phyloP scores from a whole-genome alignment of 2,113 vertebrate genomes.

The Datnioides undecimradiatus region DNA sequence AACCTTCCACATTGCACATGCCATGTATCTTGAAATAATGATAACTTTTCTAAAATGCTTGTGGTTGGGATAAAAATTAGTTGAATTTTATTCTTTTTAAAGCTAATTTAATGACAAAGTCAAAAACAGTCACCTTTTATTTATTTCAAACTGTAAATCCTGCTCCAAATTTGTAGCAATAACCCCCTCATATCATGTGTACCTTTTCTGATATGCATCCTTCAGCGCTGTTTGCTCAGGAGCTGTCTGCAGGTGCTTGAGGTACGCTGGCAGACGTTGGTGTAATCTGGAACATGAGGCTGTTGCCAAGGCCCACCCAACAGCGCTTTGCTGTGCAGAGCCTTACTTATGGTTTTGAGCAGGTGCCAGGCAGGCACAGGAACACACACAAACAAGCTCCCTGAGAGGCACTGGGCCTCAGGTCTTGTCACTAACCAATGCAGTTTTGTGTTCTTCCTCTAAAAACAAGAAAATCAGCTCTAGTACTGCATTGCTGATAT shows the following conservation, averaged over 20 bases:
- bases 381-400: background rate
- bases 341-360: slow-evolving; percentile 35
- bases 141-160: background rate
- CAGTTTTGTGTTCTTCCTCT: background rate
- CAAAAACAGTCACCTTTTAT: background rate
- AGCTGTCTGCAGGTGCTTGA: slow-evolving; percentile 36
- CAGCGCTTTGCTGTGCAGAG: slow-evolving; percentile 1
- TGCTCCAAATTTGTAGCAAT: background rate
- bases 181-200: background rate
- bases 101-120: background rate
- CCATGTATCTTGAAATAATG: background rate
- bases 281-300: slow-evolving; percentile 51
- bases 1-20: background rate
- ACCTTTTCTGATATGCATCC: background rate
- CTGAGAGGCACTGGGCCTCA: background rate
- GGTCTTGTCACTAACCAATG: background rate
- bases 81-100: slow-evolving; percentile 1
- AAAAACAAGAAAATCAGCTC: background rate
- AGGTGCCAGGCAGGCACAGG: slow-evolving; percentile 36
- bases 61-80: background rate
- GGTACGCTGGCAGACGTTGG: slow-evolving; percentile 42
- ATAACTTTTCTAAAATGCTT: background rate
- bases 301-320: slow-evolving; percentile 50
- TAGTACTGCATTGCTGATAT: background rate
- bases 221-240: slow-evolving; percentile 10